Evolutionary conservation across 2,888 invertebrate genomes (phyloP).

Genomic region (Rhimphoctona megacephalus): DNA sequence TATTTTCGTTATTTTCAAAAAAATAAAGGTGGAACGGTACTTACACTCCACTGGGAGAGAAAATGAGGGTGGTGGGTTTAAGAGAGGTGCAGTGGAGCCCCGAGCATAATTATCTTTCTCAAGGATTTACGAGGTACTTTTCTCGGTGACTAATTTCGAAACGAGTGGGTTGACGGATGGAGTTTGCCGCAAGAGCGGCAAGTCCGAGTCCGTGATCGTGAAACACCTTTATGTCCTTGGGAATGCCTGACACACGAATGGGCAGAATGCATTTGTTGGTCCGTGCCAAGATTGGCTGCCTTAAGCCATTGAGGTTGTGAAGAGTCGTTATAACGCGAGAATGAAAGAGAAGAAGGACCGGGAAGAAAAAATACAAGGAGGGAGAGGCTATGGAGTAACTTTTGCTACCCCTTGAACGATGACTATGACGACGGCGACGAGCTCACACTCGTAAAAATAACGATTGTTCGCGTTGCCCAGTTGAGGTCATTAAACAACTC

Average conservation of each 20-base stretch:
- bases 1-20: slow-evolving; percentile 50
- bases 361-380: slow-evolving; percentile 4
- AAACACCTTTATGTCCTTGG: slow-evolving; percentile 40
- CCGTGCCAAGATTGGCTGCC: neutral
- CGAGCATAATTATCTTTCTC: slow-evolving; percentile 69
- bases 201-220: slow-evolving; percentile 54
- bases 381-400: slow-evolving; percentile 29
- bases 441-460: slow-evolving; percentile 76
- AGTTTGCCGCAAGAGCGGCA: slow-evolving; percentile 38
- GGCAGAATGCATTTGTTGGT: neutral
- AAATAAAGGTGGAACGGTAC: slow-evolving; percentile 9
- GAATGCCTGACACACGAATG: slow-evolving; percentile 8
- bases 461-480: slow-evolving; percentile 75
- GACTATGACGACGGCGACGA: slow-evolving; percentile 49
- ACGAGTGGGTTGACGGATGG: slow-evolving; percentile 48
- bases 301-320: slow-evolving; percentile 12
- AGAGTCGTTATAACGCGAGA: neutral
- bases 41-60: neutral
- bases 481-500: slow-evolving; percentile 80
- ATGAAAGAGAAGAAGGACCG: neutral
- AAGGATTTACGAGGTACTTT: slow-evolving; percentile 71
- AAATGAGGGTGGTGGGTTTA: neutral
- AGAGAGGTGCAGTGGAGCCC: slow-evolving; percentile 35
- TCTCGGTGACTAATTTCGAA: slow-evolving; percentile 68
- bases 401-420: slow-evolving; percentile 35